Base-by-base conservation (phyloP, 1,140 invertebrate species). In the Myzus persicae region DNA sequence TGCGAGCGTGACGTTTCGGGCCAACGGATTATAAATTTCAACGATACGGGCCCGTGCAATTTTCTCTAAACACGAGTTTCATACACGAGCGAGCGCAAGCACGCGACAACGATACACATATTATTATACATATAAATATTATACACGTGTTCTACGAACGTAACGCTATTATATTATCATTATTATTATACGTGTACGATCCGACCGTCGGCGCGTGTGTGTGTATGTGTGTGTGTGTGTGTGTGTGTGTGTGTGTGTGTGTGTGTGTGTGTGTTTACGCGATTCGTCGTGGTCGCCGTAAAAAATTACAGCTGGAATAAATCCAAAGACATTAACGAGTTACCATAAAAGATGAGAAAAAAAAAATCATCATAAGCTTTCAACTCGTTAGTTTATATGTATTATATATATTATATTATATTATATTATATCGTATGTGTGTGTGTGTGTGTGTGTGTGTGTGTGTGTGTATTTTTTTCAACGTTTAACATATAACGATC, bases 281-380 rank as follows among this genome's bases (percentile, higher is more conserved):
- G 18, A 89, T 48, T 48, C 46, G 18, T 48, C 87, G 87, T 51
- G 46, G 88, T 31, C 36, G 88, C 9, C 24, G 48, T 40, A 90
- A 90, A 88, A 59, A 90, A 90, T 90, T 31, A 90, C 88, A 20
- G 9, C 36, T 90, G 88, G 51, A 90, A 54, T 54, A 59, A 90
- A 90, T 59, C 51, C 88, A 42, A 59, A 90, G 36, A 90, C 51
- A 90, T 90, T 59, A 90, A 90, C 51, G 87, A 59, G 88, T 90
- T 90, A 59, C 51, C 51, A 40, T 54, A 90, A 90, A 90, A 90
- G 38, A 84, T 40, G 38, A 84, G 38, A 40, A 88, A 51, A 48
- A 84, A 51, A 88, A 89, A 54, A 89, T 89, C 87, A 51, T 88
- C 87, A 88, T 88, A 88, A 48, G 87, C 87, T 88, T 85, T 85